Percentiles rank a stretch among this genome's conserved stretches.
phyloP scores from a whole-genome alignment of 2,888 invertebrate species.

The Lymantria dispar region DNA sequence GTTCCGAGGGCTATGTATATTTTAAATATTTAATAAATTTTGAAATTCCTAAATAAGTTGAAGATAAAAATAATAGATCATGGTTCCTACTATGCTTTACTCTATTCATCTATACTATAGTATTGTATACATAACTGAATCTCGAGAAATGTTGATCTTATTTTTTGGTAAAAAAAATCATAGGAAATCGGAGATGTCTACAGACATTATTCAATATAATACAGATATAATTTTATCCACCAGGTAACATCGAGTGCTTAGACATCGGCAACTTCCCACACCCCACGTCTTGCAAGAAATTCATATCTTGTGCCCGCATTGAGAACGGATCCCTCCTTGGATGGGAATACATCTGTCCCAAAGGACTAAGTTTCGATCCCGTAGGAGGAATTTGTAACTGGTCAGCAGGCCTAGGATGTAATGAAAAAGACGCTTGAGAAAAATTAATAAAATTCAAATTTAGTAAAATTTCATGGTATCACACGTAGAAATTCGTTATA shows the following conservation, averaged over 20 bases:
- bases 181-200: too few relatives aligned
- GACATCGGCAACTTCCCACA: constrained; percentile 96
- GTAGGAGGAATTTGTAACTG: constrained; percentile 96
- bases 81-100: too few relatives aligned
- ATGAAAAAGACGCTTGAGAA: constrained; percentile 71
- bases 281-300: constrained; percentile 94
- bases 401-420: constrained; percentile 91
- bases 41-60: too few relatives aligned
- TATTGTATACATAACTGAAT: too few relatives aligned
- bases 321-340: constrained; percentile 90
- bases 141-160: too few relatives aligned
- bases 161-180: too few relatives aligned
- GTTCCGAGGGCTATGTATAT: too few relatives aligned
- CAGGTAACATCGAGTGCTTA: constrained; percentile 90
- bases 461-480: not conserved
- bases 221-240: not conserved
- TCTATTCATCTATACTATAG: too few relatives aligned
- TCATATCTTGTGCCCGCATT: constrained; percentile 92
- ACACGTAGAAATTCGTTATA: too few relatives aligned
- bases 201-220: too few relatives aligned
- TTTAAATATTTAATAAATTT: too few relatives aligned
- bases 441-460: not conserved
- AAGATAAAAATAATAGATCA: too few relatives aligned
- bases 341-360: constrained; percentile 95
- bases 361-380: constrained; percentile 93